Percentiles rank a stretch among this genome's conserved stretches.
These are phyloP conservation scores for Cheilosia grossa DNA, from an alignment of 2,888 invertebrate genomes.

Conservation along the genomic window DNA sequence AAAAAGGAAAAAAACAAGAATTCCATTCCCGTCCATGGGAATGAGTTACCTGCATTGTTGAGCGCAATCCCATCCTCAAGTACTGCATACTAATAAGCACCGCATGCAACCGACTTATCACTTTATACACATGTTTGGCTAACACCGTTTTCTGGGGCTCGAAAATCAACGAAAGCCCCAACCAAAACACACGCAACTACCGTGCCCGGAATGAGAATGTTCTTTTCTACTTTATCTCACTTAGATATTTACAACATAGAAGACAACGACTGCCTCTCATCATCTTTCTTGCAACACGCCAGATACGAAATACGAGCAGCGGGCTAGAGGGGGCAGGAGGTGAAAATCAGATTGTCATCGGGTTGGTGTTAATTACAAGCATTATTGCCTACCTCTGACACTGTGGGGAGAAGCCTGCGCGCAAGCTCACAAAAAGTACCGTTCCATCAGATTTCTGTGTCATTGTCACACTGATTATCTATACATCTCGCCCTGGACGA, in stretches of 20 bases:
- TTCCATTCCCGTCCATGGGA: conserved; percentile 40
- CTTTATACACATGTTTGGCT: conserved; percentile 27
- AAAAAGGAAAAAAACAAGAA: conserved; percentile 5
- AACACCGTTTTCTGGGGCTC: conserved; percentile 27
- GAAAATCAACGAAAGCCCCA: conserved; percentile 12
- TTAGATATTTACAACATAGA: not conserved
- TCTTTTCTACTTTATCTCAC: conserved; percentile 10
- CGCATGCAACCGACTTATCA: conserved; percentile 34
- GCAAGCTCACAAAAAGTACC: conserved; percentile 30
- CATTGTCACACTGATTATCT: conserved; percentile 41
- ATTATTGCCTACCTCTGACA: conserved; percentile 23
- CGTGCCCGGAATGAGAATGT: conserved; percentile 51
- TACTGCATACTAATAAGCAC: conserved; percentile 56
- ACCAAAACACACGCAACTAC: conserved; percentile 5
- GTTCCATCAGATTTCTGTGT: conserved; percentile 45
- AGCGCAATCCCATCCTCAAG: conserved; percentile 41
- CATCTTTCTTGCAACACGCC: conserved; percentile 7
- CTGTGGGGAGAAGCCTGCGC: not conserved
- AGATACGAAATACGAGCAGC: too few relatives aligned
- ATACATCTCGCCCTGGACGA: not conserved
- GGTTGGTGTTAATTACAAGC: conserved; percentile 47
- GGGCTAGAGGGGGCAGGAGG: not conserved
- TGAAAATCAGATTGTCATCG: conserved; percentile 23
- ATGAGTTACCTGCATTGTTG: conserved; percentile 47
- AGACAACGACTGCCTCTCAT: not conserved